phyloP scores from a whole-genome alignment of 2,113 vertebrate genomes.

The Cheirogaleus medius region DNA sequence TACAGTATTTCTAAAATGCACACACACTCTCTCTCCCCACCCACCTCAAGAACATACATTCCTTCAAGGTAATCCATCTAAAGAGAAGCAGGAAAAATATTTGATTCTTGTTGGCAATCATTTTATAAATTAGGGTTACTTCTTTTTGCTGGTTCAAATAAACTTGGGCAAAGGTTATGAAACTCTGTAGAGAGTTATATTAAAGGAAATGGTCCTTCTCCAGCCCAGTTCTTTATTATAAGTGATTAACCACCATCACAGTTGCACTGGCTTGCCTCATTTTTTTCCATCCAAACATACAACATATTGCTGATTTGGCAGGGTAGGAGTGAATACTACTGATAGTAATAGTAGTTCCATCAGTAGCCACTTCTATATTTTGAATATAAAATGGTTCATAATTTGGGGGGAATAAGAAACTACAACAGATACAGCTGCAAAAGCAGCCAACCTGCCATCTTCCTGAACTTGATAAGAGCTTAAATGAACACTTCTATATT shows the following conservation, averaged over 20 bases:
- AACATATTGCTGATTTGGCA: neutral
- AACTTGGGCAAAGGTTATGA: neutral
- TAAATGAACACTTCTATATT: neutral
- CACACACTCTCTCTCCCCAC: neutral
- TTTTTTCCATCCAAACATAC: neutral
- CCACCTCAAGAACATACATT: neutral
- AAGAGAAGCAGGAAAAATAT: neutral
- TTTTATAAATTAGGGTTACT: neutral
- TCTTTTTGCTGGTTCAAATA: neutral
- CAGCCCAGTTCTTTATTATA: neutral
- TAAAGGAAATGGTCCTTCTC: neutral
- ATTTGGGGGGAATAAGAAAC: neutral
- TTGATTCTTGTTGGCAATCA: neutral
- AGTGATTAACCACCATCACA: neutral
- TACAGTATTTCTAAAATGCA: neutral
- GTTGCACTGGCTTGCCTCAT: neutral
- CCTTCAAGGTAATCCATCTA: neutral
- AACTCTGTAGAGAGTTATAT: neutral
- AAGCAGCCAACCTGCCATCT: neutral
- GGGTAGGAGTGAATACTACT: neutral
- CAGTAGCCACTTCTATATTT: neutral
- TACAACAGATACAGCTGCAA: neutral
- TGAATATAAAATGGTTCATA: neutral
- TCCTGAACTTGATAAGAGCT: neutral
- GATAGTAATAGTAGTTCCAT: neutral